Evolutionary conservation across 1,140 invertebrate species (phyloP), one percentile per base, ranked within the genome.

Genomic region (Metopolophium dirhodum): DNA sequence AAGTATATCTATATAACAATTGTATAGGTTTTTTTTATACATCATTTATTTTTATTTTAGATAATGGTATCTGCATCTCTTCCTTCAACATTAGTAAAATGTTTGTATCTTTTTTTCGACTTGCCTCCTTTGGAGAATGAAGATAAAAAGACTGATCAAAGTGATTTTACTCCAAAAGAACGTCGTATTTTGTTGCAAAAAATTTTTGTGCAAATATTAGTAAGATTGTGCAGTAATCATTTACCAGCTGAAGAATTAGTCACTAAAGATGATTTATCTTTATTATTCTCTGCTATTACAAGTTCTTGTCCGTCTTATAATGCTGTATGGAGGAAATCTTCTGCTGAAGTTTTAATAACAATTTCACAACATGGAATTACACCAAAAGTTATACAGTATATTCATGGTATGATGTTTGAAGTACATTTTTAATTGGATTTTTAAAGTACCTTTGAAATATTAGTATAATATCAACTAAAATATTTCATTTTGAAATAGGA

Each of bases 71-170:
- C 98, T 89, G 98, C 98, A 88, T 97, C 98, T 41, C 97, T 99
- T 94, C 99, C 99, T 68, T 99, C 98, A 93, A 99, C 99, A 54
- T 96, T 99, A 94, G 99, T 99, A 11, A 99, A 99, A 96, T 99
- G 99, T 96, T 96, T 99, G 57, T 99, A 99, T 95, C 96, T 99
- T 94, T 99, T 99, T 95, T 99, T 99, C 96, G 99, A 99, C 96
- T 96, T 99, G 87, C 99, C 99, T 82, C 97, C 97, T 95, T 97
- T 98, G 95, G 97, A 97, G 95, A 96, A 97, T 77, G 96, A 98
- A 95, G 97, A 97, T 94, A 96, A 96, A 95, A 95, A 96, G 85
- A 95, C 95, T 86, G 94, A 94, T 54, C 95, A 95, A 23, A 98
- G 97, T 95, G 98, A 99, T 95, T 99, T 99, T 95, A 98, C 98